Base-by-base conservation (phyloP, 1,140 invertebrate species). In the Lasaia peninsularis region DNA sequence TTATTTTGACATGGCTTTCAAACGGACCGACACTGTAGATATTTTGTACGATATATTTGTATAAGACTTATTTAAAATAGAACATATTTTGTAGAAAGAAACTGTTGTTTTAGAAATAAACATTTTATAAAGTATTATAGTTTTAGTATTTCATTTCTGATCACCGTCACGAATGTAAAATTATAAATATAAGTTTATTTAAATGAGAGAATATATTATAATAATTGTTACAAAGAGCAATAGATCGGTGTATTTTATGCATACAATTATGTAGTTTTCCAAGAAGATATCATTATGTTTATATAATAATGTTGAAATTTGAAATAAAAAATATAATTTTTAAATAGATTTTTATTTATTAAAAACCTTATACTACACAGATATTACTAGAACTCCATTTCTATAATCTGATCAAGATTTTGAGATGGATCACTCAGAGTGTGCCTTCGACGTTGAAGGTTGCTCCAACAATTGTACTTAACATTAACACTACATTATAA, bases 381-480 rank as follows among this genome's bases (percentile, higher is more conserved):
- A 79, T 73, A 76, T 75, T 71, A 65, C 67, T 74, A 80, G 69
- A 70, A 79, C 73, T 78, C 71, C 60, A 70, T 71, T 58, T 69
- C 73, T 65, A 70, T 75, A 77, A 59, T 69, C 62, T 58, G 74
- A 75, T 73, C 75, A 77, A 78, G 54, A 77, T 75, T 72, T 68
- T 67, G 68, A 75, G 65, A 73, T 78, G 75, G 69, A 73, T 73
- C 77, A 77, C 69, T 75, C 70, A 78, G 77, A 66, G 73, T 83
- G 80, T 84, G 79, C 76, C 71, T 78, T 74, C 64, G 72, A 80
- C 70, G 55, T 71, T 74, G 65, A 72, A 73, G 74, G 67, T 80
- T 81, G 76, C 69, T 80, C 81, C 80, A 79, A 71, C 76, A 75
- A 83, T 84, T 87, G 82, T 86, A 84, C 82, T 87, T 87, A 87